Evolutionary conservation across 1,140 invertebrate species (phyloP), one percentile per base, ranked within the genome.

Genomic region (Aphaenogaster floridana): DNA sequence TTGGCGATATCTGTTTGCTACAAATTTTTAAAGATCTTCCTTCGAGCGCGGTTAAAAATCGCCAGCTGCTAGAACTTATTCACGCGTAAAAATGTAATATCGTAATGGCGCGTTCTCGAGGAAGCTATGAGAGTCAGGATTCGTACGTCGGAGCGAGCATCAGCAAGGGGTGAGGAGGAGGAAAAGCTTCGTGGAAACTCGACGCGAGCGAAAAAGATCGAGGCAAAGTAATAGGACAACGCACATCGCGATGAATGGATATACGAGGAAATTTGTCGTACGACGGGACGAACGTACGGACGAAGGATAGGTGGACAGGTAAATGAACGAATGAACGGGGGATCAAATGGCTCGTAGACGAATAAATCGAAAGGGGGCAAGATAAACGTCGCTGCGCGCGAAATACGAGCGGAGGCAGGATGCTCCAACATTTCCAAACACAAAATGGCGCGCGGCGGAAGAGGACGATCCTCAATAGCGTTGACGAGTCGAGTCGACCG

Each of bases 401-500:
- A 78, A n/a, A 57, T 64, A 54, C 84, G 63, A 54, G 77, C n/a
- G 21, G 42, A n/a, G 45, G 39, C 54, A 59, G 69, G 54, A 74
- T 54, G 45, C 28, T 17, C 69, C 57, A 9, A 61, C 80, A 39
- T 84, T 74, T 50, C n/a, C 80, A 76, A 84, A 76, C 54, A 28
- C 34, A 84, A 84, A 80, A 80, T 69, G 78, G 61, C 77, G 45
- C 34, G 6, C 28, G 52, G 57, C 69, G 52, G 54, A 59, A 61
- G 80, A 76, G 80, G 54, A 83, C 28, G 69, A 76, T 50, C 39
- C 39, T 74, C 87, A 77, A 91, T 91, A 88, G 77, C 83, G 76
- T 91, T 88, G 78, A 90, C 79, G 74, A 92, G 84, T 90, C 90
- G 74, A 86, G 78, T 81, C 80, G 80, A 92, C 87, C 86, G 88